Conservation (phyloP, 2,113 vertebrate genomes). For the Arizona elegans region DNA sequence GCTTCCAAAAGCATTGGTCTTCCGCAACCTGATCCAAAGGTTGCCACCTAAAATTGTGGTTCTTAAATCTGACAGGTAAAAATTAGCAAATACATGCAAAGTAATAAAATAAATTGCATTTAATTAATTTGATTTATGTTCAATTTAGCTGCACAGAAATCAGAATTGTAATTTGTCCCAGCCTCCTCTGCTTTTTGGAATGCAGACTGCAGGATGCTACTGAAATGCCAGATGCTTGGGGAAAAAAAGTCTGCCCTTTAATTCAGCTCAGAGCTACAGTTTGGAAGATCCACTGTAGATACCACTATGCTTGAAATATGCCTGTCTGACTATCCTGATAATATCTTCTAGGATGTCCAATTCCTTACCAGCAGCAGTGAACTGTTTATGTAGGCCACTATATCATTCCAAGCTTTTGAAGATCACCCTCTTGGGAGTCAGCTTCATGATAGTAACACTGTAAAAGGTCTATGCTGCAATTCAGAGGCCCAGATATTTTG, state of each 20-base stretch:
- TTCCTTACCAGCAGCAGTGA: no score
- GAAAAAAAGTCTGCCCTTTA: neutral
- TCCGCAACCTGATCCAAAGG: neutral
- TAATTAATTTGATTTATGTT: neutral
- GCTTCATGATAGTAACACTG: no score
- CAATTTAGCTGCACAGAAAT: neutral
- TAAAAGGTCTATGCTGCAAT: neutral
- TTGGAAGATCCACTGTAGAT: neutral
- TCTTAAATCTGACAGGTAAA: neutral
- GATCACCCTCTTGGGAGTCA: no score
- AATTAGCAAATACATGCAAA: neutral
- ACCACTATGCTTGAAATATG: neutral
- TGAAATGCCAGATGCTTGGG: neutral
- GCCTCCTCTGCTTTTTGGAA: neutral
- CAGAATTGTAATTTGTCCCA: neutral
- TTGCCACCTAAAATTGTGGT: neutral
- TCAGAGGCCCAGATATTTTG: neutral
- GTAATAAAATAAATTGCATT: neutral
- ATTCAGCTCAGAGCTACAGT: neutral
- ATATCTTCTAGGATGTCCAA: no score
- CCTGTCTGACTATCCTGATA: neutral
- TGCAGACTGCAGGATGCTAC: neutral
- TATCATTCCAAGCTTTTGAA: no score
- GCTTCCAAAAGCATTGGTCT: neutral
- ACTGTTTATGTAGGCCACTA: no score